Percentiles rank a stretch among this genome's conserved stretches.
Evolutionary conservation across 1,140 invertebrate genomes (phyloP).

Genomic region (Drosophila lini): DNA sequence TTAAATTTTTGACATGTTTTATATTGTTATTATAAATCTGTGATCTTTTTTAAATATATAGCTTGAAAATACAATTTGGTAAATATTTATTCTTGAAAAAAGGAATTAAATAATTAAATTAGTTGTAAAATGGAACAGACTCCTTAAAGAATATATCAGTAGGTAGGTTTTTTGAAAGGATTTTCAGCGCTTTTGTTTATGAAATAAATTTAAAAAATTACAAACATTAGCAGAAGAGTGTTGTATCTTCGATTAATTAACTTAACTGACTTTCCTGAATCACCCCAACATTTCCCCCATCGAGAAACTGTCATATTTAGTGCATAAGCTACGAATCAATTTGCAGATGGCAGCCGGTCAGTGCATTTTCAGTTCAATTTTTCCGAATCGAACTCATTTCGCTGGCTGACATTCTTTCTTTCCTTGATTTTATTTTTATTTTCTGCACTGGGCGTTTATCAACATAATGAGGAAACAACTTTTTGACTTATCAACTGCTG

Average conservation of each 20-base stretch:
- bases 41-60: too few species aligned
- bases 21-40: too few species aligned
- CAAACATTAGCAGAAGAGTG: too few species aligned
- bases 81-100: too few species aligned
- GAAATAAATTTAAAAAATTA: too few species aligned
- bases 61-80: too few species aligned
- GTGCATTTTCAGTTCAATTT: conserved; percentile 27
- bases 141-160: too few species aligned
- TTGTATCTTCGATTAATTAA: not conserved
- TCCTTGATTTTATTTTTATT: conserved; percentile 8
- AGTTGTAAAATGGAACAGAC: too few species aligned
- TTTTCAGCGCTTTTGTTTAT: too few species aligned
- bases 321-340: conserved; percentile 77
- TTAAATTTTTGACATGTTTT: too few species aligned
- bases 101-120: too few species aligned
- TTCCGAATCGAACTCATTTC: conserved; percentile 24
- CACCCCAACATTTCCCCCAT: conserved; percentile 8
- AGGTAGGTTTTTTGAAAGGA: too few species aligned
- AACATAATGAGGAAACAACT: conserved; percentile 81
- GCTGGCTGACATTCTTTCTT: conserved; percentile 22
- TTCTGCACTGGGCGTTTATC: conserved; percentile 66
- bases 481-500: conserved; percentile 75
- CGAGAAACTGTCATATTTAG: conserved; percentile 68
- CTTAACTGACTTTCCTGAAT: not conserved
- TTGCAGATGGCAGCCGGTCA: conserved; percentile 60